Conservation (phyloP, 2,888 invertebrate species). For the Carcina quercana region DNA sequence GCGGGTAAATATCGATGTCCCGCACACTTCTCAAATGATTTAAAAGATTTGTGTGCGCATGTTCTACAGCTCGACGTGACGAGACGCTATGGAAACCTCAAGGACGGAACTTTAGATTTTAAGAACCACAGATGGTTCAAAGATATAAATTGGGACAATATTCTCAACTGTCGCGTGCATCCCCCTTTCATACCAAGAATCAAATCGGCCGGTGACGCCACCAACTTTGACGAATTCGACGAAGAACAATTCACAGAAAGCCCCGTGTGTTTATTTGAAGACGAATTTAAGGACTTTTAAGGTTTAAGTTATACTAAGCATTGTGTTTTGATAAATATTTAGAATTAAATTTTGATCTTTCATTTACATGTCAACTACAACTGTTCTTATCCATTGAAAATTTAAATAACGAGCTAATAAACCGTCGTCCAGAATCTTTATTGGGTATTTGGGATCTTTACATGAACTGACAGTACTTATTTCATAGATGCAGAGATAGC, state of each 20-base stretch:
- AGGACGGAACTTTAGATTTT: slow-evolving; percentile 91
- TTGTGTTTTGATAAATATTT: too few species aligned
- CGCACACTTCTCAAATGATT: slow-evolving; percentile 82
- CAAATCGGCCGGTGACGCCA: slow-evolving; percentile 77
- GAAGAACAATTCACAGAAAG: slow-evolving; percentile 65
- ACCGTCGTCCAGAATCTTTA: too few species aligned
- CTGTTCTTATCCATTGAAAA: too few species aligned
- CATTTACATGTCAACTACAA: too few species aligned
- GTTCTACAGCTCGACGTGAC: slow-evolving; percentile 77
- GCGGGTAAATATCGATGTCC: slow-evolving; percentile 91
- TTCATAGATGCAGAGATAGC: too few species aligned
- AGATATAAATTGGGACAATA: slow-evolving; percentile 88
- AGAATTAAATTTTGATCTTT: too few species aligned
- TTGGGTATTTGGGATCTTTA: too few species aligned
- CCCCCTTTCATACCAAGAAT: slow-evolving; percentile 79
- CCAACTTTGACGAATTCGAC: slow-evolving; percentile 82
- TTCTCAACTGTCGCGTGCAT: slow-evolving; percentile 83
- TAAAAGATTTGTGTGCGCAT: slow-evolving; percentile 87
- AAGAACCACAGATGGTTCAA: slow-evolving; percentile 95
- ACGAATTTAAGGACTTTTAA: slow-evolving; percentile 82
- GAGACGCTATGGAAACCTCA: slow-evolving; percentile 88
- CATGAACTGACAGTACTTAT: too few species aligned
- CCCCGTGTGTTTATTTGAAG: slow-evolving; percentile 69
- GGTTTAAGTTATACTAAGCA: too few species aligned
- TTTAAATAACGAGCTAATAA: too few species aligned